A percentile compares a stretch with the other conserved stretches of the same genome.
Conservation (phyloP, 2,797 vertebrate species). For the Xiphophorus birchmanni region DNA sequence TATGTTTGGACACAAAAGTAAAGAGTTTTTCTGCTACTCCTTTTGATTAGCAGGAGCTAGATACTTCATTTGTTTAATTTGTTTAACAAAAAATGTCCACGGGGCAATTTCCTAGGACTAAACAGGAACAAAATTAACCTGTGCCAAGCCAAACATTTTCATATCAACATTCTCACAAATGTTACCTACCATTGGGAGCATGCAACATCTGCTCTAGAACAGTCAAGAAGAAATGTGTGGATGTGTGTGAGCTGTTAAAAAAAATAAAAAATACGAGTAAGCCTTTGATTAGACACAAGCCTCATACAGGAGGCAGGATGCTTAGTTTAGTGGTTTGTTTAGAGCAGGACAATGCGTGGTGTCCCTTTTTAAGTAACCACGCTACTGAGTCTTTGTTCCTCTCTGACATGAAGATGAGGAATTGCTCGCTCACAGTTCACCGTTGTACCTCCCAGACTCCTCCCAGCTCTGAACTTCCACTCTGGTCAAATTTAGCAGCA, state of each 20-base stretch:
- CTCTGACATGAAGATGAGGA: slow-evolving; percentile 23
- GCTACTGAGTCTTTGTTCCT: slow-evolving; percentile 19
- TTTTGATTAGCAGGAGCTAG: background rate
- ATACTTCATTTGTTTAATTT: slow-evolving; percentile 30
- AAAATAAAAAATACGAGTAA: background rate
- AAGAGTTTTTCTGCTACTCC: background rate
- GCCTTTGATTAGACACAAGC: background rate
- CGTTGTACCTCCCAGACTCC: slow-evolving; percentile 47
- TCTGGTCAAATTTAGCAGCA: slow-evolving; percentile 65
- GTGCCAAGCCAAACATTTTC: background rate
- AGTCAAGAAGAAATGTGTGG: background rate
- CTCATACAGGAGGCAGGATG: slow-evolving; percentile 8
- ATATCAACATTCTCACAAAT: background rate
- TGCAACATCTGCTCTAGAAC: background rate
- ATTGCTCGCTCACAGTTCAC: slow-evolving; percentile 32
- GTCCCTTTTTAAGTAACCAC: slow-evolving; percentile 10
- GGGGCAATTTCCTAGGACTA: slow-evolving; percentile 8
- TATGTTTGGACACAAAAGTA: background rate
- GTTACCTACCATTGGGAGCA: background rate
- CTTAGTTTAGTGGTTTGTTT: slow-evolving; percentile 14
- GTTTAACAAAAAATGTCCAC: slow-evolving; percentile 25
- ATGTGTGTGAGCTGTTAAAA: background rate
- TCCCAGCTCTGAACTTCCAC: slow-evolving; percentile 48
- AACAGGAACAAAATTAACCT: background rate
- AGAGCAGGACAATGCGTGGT: background rate